phyloP scores from a whole-genome alignment of 2,797 vertebrate species.

The Coreius guichenoti region DNA sequence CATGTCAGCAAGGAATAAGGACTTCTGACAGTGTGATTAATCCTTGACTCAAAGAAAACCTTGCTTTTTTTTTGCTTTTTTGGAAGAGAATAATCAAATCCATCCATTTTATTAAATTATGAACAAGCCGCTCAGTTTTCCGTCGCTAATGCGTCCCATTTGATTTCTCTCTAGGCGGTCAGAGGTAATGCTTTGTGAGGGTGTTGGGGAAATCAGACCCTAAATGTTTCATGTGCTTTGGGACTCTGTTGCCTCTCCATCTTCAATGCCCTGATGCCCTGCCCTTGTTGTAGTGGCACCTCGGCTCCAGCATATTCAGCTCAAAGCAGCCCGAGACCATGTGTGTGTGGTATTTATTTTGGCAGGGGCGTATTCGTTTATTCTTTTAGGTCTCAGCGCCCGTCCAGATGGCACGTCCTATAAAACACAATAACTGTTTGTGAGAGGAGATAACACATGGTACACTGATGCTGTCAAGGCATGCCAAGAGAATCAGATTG shows the following conservation, averaged over 20 bases:
- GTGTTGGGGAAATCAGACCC: conserved; percentile 44
- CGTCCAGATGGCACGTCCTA: conserved; percentile 33
- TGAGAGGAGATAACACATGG: conserved; percentile 47
- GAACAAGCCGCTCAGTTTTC: conserved; percentile 41
- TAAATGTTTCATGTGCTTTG: conserved; percentile 33
- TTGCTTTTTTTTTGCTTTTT: conserved; percentile 35
- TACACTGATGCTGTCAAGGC: conserved; percentile 54
- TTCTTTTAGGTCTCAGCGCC: conserved; percentile 32
- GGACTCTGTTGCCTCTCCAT: conserved; percentile 1
- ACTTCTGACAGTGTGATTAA: conserved; percentile 59
- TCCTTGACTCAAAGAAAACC: conserved; percentile 30
- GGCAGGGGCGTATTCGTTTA: conserved; percentile 35
- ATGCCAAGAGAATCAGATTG: conserved; percentile 60
- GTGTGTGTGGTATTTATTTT: conserved; percentile 49
- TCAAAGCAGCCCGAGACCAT: conserved; percentile 11
- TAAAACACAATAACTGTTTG: conserved; percentile 53
- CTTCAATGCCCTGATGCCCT: conserved; percentile 10
- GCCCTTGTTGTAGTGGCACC: conserved; percentile 25
- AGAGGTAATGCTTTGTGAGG: conserved; percentile 50
- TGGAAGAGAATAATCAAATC: conserved; percentile 47
- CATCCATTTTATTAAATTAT: conserved; percentile 55
- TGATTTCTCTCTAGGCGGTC: conserved; percentile 37
- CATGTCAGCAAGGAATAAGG: conserved; percentile 42
- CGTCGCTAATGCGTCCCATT: conserved; percentile 52
- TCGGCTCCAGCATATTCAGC: conserved; percentile 25